Evolutionary conservation across 2,113 vertebrate species (phyloP).

Genomic region (Argyrosomus japonicus): DNA sequence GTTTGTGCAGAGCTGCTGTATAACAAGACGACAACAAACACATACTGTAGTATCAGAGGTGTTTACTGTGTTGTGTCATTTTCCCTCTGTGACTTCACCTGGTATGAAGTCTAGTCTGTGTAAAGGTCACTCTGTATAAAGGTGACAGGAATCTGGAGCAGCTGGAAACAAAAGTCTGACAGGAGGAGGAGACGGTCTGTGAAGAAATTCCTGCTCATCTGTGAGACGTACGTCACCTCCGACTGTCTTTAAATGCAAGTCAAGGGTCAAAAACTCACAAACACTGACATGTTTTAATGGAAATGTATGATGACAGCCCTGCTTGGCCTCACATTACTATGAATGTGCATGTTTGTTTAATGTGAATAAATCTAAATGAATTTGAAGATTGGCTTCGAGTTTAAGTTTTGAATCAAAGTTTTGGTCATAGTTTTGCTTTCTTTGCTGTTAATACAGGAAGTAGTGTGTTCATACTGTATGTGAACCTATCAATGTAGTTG

Average conservation of each 20-base stretch:
- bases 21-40: not conserved
- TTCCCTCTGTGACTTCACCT: not conserved
- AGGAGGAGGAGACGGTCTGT: not conserved
- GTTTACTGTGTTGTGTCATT: not conserved
- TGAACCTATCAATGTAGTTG: no score
- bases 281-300: not conserved
- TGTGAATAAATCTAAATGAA: not conserved
- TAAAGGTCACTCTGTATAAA: conserved; percentile 34
- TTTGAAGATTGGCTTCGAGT: not conserved
- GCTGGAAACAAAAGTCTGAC: not conserved
- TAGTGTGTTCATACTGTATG: no score
- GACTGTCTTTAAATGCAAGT: no score
- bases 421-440: no score
- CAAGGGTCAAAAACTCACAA: no score
- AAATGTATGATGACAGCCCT: not conserved
- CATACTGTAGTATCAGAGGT: no score
- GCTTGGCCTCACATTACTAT: no score
- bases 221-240: not conserved
- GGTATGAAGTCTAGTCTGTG: conserved; percentile 16
- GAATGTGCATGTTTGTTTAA: not conserved
- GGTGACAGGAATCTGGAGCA: not conserved
- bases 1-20: not conserved
- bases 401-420: not conserved
- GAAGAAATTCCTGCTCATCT: not conserved
- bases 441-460: no score